phyloP scores from a whole-genome alignment of 2,797 vertebrate genomes.

The Sylvilagus floridanus region DNA sequence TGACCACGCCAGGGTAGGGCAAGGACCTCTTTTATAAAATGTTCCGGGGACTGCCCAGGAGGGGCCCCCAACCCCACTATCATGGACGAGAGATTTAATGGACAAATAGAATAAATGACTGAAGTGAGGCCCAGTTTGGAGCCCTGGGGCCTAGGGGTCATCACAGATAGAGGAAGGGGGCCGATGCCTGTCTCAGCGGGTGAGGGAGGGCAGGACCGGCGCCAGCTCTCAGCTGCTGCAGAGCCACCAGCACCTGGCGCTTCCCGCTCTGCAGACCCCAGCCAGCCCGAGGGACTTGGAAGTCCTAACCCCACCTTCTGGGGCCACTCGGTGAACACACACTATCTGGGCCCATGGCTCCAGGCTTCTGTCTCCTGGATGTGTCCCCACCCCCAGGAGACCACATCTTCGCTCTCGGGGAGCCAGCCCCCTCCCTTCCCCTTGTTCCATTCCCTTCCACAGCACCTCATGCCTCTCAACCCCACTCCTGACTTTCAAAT shows the following conservation, averaged over 20 bases:
- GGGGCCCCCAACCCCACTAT: constrained; percentile 71
- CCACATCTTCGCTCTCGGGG: not conserved
- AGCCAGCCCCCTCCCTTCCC: not conserved
- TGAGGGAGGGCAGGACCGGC: not conserved
- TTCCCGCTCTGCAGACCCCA: not conserved
- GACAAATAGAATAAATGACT: constrained; percentile 85
- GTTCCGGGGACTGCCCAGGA: constrained; percentile 74
- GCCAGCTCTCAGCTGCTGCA: not conserved
- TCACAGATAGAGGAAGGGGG: too few species aligned
- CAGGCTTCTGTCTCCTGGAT: not conserved
- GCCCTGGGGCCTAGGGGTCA: constrained; percentile 88
- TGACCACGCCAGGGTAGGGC: constrained; percentile 6
- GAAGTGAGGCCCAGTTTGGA: constrained; percentile 91
- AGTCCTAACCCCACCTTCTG: not conserved
- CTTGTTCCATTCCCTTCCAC: not conserved
- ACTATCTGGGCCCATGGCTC: not conserved
- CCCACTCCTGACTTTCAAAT: not conserved
- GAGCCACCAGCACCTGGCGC: not conserved
- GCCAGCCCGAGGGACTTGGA: not conserved
- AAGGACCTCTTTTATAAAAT: constrained; percentile 71
- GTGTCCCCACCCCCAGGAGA: not conserved
- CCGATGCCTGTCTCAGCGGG: not conserved
- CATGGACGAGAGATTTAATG: constrained; percentile 79
- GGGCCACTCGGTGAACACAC: not conserved
- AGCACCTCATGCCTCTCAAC: not conserved